Evolutionary conservation across 2,113 vertebrate genomes (phyloP), one percentile per base, ranked within the genome.

Genomic region (Hippocampus mohnikei): DNA sequence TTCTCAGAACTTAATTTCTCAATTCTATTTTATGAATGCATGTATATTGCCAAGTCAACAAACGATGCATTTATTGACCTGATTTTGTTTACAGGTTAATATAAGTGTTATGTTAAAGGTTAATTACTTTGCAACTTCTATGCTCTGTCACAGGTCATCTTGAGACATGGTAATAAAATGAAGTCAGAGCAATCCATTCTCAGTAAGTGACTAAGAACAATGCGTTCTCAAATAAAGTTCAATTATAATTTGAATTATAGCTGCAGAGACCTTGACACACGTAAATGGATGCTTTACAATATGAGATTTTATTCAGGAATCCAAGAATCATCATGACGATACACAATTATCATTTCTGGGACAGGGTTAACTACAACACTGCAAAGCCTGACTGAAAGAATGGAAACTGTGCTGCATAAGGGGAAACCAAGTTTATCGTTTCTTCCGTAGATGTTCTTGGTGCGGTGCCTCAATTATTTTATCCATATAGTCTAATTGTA

Each of bases 21-120:
- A 13, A 25, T 25, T 25, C 27, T 56, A 56, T 56, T 25, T 56
- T 56, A 56, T 56, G 55, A 56, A 56, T 25, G n/a, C 5, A 12
- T 27, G 7, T 58, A 13, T 27, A 58, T 60, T 56, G 13, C 20
- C 1, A 15, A 48, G 7, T 62, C 27, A 59, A 56, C 48, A 61
- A n/a, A 46, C 23, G 44, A 66, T 70, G 48, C 72, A 12, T 76
- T 79, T 68, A 77, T 41, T 74, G 76, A 75, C 42, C 65, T 56
- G 29, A 66, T 69, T 67, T 68, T 84, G 76, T 4, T 59, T 81
- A 71, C 40, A 77, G 59, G 46, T 41, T 42, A 46, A 67, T 40
- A 48, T 1, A 5, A 69, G 62, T 65, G 8, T 55, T 46, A 46
- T 41, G 72, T 77, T 79, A 76, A 81, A 81, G 60, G 50, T 72